Conservation (phyloP, 2,888 invertebrate species). For the Brassicogethes aeneus region DNA sequence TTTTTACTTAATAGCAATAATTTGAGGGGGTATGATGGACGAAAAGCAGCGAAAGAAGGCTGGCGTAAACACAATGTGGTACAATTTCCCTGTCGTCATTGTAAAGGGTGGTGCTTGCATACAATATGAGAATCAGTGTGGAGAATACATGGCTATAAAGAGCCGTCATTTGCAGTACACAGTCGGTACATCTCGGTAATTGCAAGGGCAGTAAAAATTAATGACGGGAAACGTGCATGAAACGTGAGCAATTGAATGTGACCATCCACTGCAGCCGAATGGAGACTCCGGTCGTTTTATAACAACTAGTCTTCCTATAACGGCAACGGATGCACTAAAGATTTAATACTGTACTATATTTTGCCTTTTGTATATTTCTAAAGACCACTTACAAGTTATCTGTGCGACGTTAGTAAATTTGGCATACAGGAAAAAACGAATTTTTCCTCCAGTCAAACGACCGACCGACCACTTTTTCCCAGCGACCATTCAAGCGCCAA, state of each 20-base stretch:
- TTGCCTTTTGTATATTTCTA: slow-evolving; percentile 23
- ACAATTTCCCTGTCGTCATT: neutral
- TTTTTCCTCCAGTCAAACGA: neutral
- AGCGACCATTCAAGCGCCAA: too few species aligned
- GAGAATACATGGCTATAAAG: slow-evolving; percentile 19
- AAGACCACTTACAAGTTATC: slow-evolving; percentile 18
- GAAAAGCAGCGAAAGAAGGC: neutral
- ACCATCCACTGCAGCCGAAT: slow-evolving; percentile 31
- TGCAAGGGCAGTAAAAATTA: slow-evolving; percentile 40
- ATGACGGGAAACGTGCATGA: slow-evolving; percentile 40
- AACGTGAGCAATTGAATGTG: slow-evolving; percentile 39
- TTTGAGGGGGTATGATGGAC: neutral
- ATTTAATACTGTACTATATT: slow-evolving; percentile 30
- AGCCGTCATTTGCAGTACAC: slow-evolving; percentile 24
- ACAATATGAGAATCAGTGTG: slow-evolving; percentile 16
- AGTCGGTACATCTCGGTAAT: slow-evolving; percentile 32
- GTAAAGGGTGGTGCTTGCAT: slow-evolving; percentile 12
- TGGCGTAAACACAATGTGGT: slow-evolving; percentile 6
- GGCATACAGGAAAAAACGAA: neutral
- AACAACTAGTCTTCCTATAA: slow-evolving; percentile 18
- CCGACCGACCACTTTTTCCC: too few species aligned
- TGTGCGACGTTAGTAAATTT: slow-evolving; percentile 5
- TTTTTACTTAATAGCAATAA: too few species aligned
- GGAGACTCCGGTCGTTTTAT: slow-evolving; percentile 20
- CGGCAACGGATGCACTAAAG: slow-evolving; percentile 29